Base-by-base conservation (phyloP, 2,113 vertebrate species). In the Chamaea fasciata region DNA sequence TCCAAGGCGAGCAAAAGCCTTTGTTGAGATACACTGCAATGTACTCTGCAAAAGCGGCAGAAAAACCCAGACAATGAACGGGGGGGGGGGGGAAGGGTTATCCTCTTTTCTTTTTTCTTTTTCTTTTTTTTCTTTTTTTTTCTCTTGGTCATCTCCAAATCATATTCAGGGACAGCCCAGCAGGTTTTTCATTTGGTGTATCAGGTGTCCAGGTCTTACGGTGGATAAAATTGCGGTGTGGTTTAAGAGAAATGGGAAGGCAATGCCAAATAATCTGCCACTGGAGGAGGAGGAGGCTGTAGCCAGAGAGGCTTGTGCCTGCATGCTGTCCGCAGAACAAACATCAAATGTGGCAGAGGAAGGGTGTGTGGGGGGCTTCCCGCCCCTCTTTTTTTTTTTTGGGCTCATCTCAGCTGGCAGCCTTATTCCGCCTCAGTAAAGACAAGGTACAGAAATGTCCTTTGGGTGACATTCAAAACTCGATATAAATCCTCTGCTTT, bases 401-500 rank as follows among this genome's bases (percentile, higher is more conserved):
- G 65, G 87, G 95, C 96, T 98, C 97, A 97, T 98, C 98, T 98
- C 98, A 98, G 98, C 98, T 98, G 98, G 98, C 98, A 98, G 98
- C 97, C 98, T 98, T 98, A 98, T 98, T 98, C 98, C 97, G 98
- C 99, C 98, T 98, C 98, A 98, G 98, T 98, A 99, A 99, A 99
- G 98, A 99, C 99, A 99, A 99, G 99, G 98, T 98, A 98, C 98
- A 98, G 98, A 98, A 97, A 99, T 98, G 99, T 99, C 99, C 99
- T 99, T 99, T 99, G 99, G 99, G 99, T 99, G 99, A 99, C 99
- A 99, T 99, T 99, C 99, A 99, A 99, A 98, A 99, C 98, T 98
- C 97, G 94, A 98, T 99, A 99, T 99, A 99, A 99, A 99, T 99
- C 99, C 98, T 98, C 98, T 97, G 98, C 98, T 99, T 99, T 99